Evolutionary conservation across 2,888 invertebrate species (phyloP).

Genomic region (Cordilura impudica): DNA sequence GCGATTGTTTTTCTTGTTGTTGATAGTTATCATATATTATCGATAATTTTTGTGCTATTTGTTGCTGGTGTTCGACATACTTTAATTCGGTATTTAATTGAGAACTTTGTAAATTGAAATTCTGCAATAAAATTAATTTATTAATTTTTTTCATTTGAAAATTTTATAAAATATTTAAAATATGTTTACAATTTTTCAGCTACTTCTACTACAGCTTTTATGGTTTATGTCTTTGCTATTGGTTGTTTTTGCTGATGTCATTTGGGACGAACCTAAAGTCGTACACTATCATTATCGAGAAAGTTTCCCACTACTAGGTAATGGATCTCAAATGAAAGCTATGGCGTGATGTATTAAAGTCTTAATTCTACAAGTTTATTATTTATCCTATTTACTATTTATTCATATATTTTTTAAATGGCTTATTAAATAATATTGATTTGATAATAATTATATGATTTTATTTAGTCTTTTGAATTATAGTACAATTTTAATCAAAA

Average conservation of each 20-base stretch:
- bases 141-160: background rate
- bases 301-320: slow-evolving; percentile 43
- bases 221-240: slow-evolving; percentile 25
- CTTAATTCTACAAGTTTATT: background rate
- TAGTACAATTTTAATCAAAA: no score
- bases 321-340: slow-evolving; percentile 1
- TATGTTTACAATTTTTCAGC: slow-evolving; percentile 4
- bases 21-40: slow-evolving; percentile 73
- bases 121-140: slow-evolving; percentile 79
- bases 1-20: slow-evolving; percentile 65
- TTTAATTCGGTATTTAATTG: slow-evolving; percentile 83
- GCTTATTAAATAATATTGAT: no score
- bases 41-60: slow-evolving; percentile 73
- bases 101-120: slow-evolving; percentile 83
- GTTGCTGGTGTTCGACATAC: slow-evolving; percentile 83
- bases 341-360: background rate
- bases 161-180: background rate
- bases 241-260: slow-evolving; percentile 1
- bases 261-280: slow-evolving; percentile 58
- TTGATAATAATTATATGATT: no score
- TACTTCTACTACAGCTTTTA: slow-evolving; percentile 23
- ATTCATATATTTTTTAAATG: slow-evolving; percentile 1
- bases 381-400: slow-evolving; percentile 8
- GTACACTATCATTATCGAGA: slow-evolving; percentile 59
- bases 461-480: no score